A percentile compares a stretch with the other conserved stretches of the same genome.
phyloP scores from a whole-genome alignment of 2,113 vertebrate genomes.

The Oncorhynchus masou region DNA sequence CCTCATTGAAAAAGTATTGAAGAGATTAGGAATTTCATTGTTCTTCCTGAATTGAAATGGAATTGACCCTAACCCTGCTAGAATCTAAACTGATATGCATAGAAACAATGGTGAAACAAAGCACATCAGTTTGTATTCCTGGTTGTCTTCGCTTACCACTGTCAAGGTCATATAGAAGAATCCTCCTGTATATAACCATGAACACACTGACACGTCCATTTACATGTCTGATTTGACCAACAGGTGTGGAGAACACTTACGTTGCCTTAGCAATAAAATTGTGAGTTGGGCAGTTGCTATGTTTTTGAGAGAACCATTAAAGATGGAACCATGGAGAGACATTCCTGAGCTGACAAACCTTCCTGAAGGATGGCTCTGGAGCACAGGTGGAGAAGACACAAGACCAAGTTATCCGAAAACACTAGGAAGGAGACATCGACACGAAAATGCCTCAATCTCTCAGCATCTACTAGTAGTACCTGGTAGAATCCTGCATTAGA shows the following conservation, averaged over 20 bases:
- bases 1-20: too few species aligned
- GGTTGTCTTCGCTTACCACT: too few species aligned
- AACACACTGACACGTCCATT: background rate
- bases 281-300: slow-evolving; percentile 13
- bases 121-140: background rate
- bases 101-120: background rate
- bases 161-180: too few species aligned
- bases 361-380: background rate
- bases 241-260: slow-evolving; percentile 79
- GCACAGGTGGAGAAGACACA: background rate
- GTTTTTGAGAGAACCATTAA: too few species aligned
- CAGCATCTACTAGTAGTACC: background rate
- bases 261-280: slow-evolving; percentile 72
- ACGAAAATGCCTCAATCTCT: background rate
- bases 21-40: too few species aligned
- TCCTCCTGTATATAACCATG: too few species aligned
- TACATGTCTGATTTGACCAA: slow-evolving; percentile 15
- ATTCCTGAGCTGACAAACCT: background rate
- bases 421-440: too few species aligned
- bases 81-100: too few species aligned
- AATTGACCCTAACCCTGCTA: too few species aligned
- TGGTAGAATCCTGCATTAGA: background rate
- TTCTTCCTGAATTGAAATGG: too few species aligned
- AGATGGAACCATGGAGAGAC: too few species aligned
- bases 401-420: slow-evolving; percentile 8